These are phyloP conservation scores for Dromius quadrimaculatus DNA, from an alignment of 2,888 invertebrate genomes.

Conservation along the genomic window DNA sequence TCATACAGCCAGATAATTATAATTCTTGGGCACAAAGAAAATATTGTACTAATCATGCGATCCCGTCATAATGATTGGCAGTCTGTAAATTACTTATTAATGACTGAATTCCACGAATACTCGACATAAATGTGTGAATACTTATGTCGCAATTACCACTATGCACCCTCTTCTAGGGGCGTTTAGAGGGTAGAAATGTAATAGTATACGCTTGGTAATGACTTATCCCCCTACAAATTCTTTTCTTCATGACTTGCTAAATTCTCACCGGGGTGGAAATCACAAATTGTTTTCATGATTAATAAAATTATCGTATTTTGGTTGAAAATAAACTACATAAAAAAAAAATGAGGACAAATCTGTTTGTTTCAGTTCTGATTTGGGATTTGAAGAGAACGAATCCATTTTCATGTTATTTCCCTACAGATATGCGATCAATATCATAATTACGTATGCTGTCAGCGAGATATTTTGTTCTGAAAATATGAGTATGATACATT, in stretches of 20 bases:
- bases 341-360: neutral
- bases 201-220: neutral
- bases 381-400: conserved; percentile 12
- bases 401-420: conserved; percentile 25
- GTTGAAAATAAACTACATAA: neutral
- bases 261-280: neutral
- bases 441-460: conserved; percentile 21
- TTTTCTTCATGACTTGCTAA: neutral
- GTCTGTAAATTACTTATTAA: neutral
- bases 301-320: neutral
- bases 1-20: too few relatives aligned
- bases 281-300: neutral
- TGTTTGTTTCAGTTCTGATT: conserved; percentile 16
- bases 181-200: neutral
- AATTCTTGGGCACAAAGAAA: too few relatives aligned
- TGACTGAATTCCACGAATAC: too few relatives aligned
- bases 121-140: too few relatives aligned
- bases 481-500: too few relatives aligned
- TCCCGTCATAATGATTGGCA: neutral
- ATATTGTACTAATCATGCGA: too few relatives aligned
- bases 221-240: neutral
- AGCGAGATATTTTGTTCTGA: neutral
- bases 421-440: conserved; percentile 19
- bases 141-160: too few relatives aligned
- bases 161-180: neutral